A percentile compares a stretch with the other conserved stretches of the same genome.
These are phyloP conservation scores for Gymnoscopelus microlampas DNA, from an alignment of 2,797 vertebrate species.

Conservation along the genomic window DNA sequence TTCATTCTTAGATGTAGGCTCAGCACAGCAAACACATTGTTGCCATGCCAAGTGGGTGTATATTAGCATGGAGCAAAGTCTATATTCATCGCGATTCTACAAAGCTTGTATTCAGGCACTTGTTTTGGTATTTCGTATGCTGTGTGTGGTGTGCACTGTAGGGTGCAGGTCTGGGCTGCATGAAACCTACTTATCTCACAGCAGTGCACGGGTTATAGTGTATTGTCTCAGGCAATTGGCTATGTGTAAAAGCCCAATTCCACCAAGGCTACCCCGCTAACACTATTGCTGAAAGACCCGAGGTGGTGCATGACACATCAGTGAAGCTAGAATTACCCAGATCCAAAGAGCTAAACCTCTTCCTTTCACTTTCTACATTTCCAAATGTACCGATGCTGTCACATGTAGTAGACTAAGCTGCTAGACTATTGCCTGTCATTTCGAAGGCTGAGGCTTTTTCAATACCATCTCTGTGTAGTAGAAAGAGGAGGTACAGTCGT, in stretches of 20 bases:
- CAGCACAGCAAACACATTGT: slow-evolving; percentile 72
- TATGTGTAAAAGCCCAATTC: too few relatives aligned
- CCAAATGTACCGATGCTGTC: neutral
- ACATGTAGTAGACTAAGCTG: slow-evolving; percentile 1
- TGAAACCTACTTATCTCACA: neutral
- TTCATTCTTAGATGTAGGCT: slow-evolving; percentile 51
- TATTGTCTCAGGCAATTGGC: neutral
- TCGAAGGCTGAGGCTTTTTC: neutral
- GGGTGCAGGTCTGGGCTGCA: neutral
- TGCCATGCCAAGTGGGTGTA: slow-evolving; percentile 70
- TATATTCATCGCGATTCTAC: slow-evolving; percentile 65
- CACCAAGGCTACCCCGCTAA: too few relatives aligned
- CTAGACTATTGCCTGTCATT: neutral
- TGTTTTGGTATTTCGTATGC: slow-evolving; percentile 56
- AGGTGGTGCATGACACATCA: neutral
- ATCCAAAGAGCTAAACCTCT: neutral
- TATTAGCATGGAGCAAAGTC: slow-evolving; percentile 51
- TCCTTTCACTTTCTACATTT: slow-evolving; percentile 17
- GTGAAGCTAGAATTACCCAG: neutral
- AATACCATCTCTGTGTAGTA: slow-evolving; percentile 23
- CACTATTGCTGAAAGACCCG: too few relatives aligned
- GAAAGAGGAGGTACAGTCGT: slow-evolving; percentile 33
- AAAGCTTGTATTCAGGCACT: slow-evolving; percentile 67
- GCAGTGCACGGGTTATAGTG: slow-evolving; percentile 1
- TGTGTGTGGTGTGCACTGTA: slow-evolving; percentile 47